Base-by-base conservation (phyloP, 2,113 vertebrate species). In the Phodopus roborovskii region DNA sequence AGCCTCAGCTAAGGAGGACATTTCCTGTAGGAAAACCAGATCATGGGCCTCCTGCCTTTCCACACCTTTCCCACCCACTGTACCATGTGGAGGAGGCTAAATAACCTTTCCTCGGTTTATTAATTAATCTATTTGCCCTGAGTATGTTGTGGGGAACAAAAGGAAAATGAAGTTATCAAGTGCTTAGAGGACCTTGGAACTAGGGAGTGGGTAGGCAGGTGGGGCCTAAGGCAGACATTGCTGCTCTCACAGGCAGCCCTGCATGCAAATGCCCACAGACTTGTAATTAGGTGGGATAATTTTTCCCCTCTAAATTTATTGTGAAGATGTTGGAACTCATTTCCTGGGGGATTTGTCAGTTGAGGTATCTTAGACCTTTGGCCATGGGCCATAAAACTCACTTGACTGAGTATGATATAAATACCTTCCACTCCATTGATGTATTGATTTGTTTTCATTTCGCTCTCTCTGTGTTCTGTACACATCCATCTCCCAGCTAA, bases 391-490 rank as follows among this genome's bases (percentile, higher is more conserved):
- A 97, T 86, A 91, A 84, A 96, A 91, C 7, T 20, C 53, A 95
- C 96, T 95, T 95, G 94, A 86, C 94, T 86, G 92, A 93, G 94
- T 78, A 83, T 94, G 96, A 86, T 95, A 97, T 94, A 95, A 97
- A 97, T 94, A 92, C 77, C 94, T 97, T 96, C 95, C 82, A 91
- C 56, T 88, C 91, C 78, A 91, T 16, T 91, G 95, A 96, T n/a
- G 90, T 90, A 97, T 97, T 95, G 96, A 97, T 96, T 95, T 97
- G 96, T 97, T 97, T 97, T 92, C 92, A 20, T 91, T 97, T 95
- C 22, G 10, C 92, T 92, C 70, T 95, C 81, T 95, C 92, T 92
- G 6, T 83, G 94, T 87, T 79, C 60, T 20, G 26, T 45, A 95
- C 70, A 92, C 88, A 97, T 96, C 90, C 95, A 90, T 89, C 95